Evolutionary conservation across 2,888 invertebrate genomes (phyloP), one percentile per base, ranked within the genome.

Genomic region (Torymus texanus): DNA sequence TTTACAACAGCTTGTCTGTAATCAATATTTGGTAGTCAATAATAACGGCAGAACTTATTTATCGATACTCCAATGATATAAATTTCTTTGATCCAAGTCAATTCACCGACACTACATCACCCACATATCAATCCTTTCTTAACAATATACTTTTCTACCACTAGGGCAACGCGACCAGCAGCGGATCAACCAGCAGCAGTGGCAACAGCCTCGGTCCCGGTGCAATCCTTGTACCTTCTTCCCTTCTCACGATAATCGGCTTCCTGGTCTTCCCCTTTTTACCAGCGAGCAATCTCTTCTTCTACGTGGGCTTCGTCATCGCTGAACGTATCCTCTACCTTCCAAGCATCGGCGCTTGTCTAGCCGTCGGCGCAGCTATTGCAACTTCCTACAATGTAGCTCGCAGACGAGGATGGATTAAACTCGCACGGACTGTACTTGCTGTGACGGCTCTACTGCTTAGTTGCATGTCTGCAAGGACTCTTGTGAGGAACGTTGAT

Each of bases 281-380:
- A 88, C 98, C 98, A 83, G 98, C 98, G 82, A 95, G 97, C 86
- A 99, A 99, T 93, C 92, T 98, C 86, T 95, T 98, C 91, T 98
- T 98, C 92, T 98, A 98, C 91, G 98, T 99, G 81, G 99, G 99
- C 70, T 99, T 99, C 91, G 98, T 99, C 84, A 96, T 98, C 76
- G 99, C 98, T 80, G 99, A 99, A 91, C 93, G 98, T 83, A 95
- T 98, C 84, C 93, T 99, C 83, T 99, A 98, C 92, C 94, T 98
- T 90, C 98, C 98, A 71, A 98, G 97, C 91, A 96, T 98, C 88
- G 98, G 98, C 74, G 96, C 95, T 91, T 98, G 98, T 91, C 93
- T 98, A 86, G 92, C 98, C 83, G 92, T 98, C 81, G 97, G 96
- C 59, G 92, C 94, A 81, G 92, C 92, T 59, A 91, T 90, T 56